Percentiles rank a stretch among this genome's conserved stretches.
These are phyloP conservation scores for Orbicella faveolata DNA, from an alignment of 64 coral and sea anemone species.

Conservation along the genomic window DNA sequence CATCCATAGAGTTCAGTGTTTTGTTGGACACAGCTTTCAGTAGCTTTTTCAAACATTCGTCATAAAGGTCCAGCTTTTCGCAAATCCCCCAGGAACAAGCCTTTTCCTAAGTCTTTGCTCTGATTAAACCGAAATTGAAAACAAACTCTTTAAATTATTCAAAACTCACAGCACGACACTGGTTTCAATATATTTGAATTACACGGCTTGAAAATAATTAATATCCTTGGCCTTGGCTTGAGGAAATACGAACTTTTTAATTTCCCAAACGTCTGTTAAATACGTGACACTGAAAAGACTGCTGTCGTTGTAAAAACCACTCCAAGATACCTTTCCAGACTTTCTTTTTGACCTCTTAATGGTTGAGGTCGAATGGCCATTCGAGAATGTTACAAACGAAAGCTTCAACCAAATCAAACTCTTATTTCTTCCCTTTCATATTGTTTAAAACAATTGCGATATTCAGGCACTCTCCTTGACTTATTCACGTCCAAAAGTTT, in stretches of 20 bases:
- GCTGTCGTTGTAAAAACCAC: not conserved
- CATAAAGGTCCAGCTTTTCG: not conserved
- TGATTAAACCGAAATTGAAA: slow-evolving; percentile 20
- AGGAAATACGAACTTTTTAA: not conserved
- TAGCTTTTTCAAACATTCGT: not conserved
- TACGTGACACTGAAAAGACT: not conserved
- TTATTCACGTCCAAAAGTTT: not conserved
- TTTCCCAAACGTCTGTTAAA: not conserved
- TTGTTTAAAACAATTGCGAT: not conserved
- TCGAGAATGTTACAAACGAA: not conserved
- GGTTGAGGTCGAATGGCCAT: not conserved
- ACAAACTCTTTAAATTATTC: slow-evolving; percentile 32
- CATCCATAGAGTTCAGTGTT: not conserved
- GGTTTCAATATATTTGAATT: not conserved
- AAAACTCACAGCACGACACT: slow-evolving; percentile 22
- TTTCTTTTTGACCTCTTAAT: not conserved
- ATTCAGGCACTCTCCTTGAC: too few relatives aligned
- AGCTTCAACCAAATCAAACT: not conserved
- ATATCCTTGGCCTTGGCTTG: not conserved
- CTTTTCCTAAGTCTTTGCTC: not conserved
- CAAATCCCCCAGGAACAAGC: not conserved
- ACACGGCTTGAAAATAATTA: not conserved
- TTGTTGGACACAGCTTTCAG: not conserved
- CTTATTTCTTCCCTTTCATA: not conserved
- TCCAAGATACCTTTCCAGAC: not conserved